Evolutionary conservation across 2,113 vertebrate species (phyloP).

Genomic region (Chitala chitala): DNA sequence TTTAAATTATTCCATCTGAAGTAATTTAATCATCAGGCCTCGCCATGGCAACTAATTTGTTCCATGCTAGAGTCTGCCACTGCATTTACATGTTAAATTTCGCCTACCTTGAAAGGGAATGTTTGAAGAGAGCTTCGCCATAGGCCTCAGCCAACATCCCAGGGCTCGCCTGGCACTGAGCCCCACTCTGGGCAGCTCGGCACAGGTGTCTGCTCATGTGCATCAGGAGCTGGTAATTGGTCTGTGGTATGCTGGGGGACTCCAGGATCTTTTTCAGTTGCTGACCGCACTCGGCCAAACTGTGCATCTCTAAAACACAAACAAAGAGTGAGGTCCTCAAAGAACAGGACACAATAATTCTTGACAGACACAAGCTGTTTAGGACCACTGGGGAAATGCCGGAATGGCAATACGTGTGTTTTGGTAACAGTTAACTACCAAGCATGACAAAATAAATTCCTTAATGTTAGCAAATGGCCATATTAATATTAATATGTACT

Average conservation of each 20-base stretch:
- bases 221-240: constrained; percentile 62
- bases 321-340: not conserved
- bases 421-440: constrained; percentile 5
- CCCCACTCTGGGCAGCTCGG: constrained; percentile 50
- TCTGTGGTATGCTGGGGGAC: constrained; percentile 62
- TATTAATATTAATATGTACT: no score
- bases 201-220: constrained; percentile 61
- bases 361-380: not conserved
- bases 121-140: constrained; percentile 57
- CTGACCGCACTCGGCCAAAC: constrained; percentile 67
- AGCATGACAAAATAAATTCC: not conserved
- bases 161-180: constrained; percentile 43
- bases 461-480: not conserved
- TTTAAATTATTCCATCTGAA: not conserved
- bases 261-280: constrained; percentile 65
- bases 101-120: constrained; percentile 56
- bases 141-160: constrained; percentile 62
- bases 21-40: no score
- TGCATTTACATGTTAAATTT: not conserved
- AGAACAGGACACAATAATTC: not conserved
- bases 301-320: constrained; percentile 52
- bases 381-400: not conserved
- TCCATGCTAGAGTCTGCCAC: not conserved
- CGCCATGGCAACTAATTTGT: not conserved
- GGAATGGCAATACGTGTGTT: not conserved